Evolutionary conservation across 2,797 vertebrate species (phyloP).

Genomic region (Falco rusticolus): DNA sequence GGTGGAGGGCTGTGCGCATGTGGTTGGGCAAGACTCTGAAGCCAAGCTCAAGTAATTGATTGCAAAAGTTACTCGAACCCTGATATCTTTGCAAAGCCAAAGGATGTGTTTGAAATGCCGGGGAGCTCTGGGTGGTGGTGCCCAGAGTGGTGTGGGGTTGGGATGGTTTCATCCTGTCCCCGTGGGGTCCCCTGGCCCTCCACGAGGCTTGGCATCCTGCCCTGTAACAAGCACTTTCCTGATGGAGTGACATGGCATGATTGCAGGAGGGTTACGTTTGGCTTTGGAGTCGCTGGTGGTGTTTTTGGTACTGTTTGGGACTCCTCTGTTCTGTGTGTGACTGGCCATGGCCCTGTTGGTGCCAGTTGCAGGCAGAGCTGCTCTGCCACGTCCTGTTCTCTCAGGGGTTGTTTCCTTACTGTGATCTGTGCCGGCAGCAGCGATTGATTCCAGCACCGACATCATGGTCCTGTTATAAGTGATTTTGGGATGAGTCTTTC

Average conservation of each 20-base stretch:
- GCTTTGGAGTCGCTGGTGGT: not conserved
- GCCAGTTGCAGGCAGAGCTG: not conserved
- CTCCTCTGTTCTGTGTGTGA: not conserved
- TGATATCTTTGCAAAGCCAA: not conserved
- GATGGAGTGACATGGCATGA: not conserved
- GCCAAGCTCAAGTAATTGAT: not conserved
- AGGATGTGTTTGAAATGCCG: not conserved
- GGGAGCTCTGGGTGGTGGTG: not conserved
- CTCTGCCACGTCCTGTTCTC: not conserved
- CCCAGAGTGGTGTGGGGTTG: not conserved
- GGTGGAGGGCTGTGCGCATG: rapidly evolving
- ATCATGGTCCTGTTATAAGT: not conserved
- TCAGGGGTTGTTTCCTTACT: rapidly evolving
- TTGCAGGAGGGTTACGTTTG: not conserved
- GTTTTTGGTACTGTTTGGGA: not conserved
- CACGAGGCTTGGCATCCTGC: not conserved
- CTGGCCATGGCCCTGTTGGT: not conserved
- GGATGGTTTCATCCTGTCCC: not conserved
- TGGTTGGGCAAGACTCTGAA: not conserved
- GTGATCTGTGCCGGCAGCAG: not conserved
- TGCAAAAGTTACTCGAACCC: not conserved
- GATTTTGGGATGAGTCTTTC: not conserved
- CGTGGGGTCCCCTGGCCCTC: rapidly evolving
- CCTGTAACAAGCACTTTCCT: not conserved
- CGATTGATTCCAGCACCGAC: rapidly evolving